phyloP scores from a whole-genome alignment of 1,140 invertebrate species.

The Rhyzopertha dominica region DNA sequence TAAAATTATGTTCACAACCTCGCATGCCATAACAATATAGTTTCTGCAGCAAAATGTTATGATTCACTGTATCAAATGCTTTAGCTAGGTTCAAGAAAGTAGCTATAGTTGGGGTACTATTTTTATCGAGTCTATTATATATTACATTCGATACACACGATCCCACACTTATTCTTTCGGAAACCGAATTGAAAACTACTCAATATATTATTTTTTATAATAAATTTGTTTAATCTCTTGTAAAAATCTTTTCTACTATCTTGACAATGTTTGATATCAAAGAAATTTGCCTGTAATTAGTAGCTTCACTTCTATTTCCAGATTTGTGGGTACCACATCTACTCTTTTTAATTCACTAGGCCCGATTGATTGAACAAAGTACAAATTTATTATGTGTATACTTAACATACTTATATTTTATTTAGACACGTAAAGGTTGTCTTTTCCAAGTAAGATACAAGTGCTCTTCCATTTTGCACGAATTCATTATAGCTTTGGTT shows the following conservation, averaged over 20 bases:
- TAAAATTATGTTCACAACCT: constrained; percentile 4
- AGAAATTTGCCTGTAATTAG: constrained; percentile 13
- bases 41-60: constrained; percentile 15
- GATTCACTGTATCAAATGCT: constrained; percentile 20
- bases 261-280: constrained; percentile 3
- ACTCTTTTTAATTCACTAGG: no score
- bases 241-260: constrained; percentile 7
- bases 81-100: constrained; percentile 7
- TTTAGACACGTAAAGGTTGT: no score
- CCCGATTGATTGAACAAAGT: no score
- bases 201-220: constrained; percentile 8
- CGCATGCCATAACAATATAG: constrained; percentile 11
- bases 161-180: no score
- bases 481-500: no score
- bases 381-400: no score
- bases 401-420: no score
- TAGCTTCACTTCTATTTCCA: constrained; percentile 6
- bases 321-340: no score
- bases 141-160: constrained; percentile 1
- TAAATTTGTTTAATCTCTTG: constrained; percentile 5
- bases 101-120: constrained; percentile 3
- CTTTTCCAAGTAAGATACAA: no score
- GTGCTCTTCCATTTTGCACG: no score
- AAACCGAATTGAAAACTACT: constrained; percentile 4
- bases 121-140: constrained; percentile 6